Base-by-base conservation (phyloP, 2,888 invertebrate genomes). In the Aleiodes leptofemur region DNA sequence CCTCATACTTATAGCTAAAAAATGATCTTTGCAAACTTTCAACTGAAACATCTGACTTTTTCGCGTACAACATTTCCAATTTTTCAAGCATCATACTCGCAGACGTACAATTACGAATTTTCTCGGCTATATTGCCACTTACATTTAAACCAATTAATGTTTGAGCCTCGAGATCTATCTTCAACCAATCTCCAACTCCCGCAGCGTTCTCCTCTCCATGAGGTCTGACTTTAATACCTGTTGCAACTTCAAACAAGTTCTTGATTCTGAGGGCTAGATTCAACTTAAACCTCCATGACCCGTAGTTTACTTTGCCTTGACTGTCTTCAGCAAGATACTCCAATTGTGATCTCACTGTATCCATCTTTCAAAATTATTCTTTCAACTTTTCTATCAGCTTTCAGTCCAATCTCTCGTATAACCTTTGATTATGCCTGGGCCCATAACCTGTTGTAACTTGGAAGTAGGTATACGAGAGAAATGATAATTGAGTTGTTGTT, bases 81-180 rank as follows among this genome's bases (percentile, higher is more conserved):
- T 83, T 81, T 6, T 77, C 31, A 0, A 83, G 51, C 83, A 83
- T 84, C 31, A n/a, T 9, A 34, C 57, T 29, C 29, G 83, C 76
- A 0, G 81, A 56, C 16, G 77, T 79, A 74, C 83, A 83, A 11
- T 82, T 82, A 14, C 73, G 72, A 50, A 83, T 82, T 77, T 81
- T 83, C 31, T 53, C 76, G 9, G 83, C 81, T 70, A 83, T 80
- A 31, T 79, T 69, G 9, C 79, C 77, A 57, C 76, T 79, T 38
- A 81, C 79, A 77, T 82, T 84, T 9, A 83, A 31, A 0, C 82
- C 82, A 69, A 83, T 82, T 6, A 83, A 69, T 1, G 80, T 79
- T 78, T 83, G 80, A 13, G 83, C 81, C 56, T 83, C 82, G 11
- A 84, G 34, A 69, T 84, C 83, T 57, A n/a, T n/a, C n/a, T n/a